These are phyloP conservation scores for Xenopus tropicalis DNA, from an alignment of 2,113 vertebrate genomes.

Conservation along the genomic window DNA sequence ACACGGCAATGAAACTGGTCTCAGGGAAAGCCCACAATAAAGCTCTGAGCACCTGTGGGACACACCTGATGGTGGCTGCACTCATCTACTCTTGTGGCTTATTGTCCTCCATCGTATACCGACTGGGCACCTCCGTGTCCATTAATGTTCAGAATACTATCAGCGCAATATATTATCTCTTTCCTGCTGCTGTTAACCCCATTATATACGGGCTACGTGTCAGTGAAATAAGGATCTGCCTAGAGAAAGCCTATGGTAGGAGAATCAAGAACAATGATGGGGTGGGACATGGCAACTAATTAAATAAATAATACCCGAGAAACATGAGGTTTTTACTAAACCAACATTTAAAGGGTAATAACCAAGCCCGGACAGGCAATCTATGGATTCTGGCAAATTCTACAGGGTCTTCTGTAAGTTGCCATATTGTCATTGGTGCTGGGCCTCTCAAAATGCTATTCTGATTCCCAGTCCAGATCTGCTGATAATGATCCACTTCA, in stretches of 20 bases:
- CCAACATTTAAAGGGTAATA: too few species aligned
- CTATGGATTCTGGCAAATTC: too few species aligned
- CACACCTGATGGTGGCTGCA: conserved; percentile 8
- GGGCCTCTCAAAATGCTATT: too few species aligned
- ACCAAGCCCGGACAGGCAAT: too few species aligned
- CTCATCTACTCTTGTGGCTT: conserved; percentile 11
- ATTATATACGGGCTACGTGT: conserved; percentile 68
- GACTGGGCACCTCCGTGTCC: neutral
- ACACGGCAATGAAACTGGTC: neutral
- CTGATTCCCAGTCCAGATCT: too few species aligned
- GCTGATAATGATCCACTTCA: too few species aligned
- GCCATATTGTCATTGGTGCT: too few species aligned
- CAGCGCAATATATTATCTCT: conserved; percentile 66
- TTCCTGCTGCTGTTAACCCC: conserved; percentile 68
- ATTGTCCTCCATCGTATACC: neutral
- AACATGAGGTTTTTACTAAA: too few species aligned
- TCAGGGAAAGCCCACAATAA: neutral
- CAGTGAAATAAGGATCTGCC: conserved; percentile 62
- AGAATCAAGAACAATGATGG: too few species aligned
- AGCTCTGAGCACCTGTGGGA: conserved; percentile 20
- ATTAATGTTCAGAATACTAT: conserved; percentile 59
- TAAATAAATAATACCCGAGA: too few species aligned
- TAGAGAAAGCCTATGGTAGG: conserved; percentile 1
- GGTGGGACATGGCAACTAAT: too few species aligned
- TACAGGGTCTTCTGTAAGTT: too few species aligned